phyloP scores from a whole-genome alignment of 1,140 invertebrate genomes.

The Macrostomum lignano region DNA sequence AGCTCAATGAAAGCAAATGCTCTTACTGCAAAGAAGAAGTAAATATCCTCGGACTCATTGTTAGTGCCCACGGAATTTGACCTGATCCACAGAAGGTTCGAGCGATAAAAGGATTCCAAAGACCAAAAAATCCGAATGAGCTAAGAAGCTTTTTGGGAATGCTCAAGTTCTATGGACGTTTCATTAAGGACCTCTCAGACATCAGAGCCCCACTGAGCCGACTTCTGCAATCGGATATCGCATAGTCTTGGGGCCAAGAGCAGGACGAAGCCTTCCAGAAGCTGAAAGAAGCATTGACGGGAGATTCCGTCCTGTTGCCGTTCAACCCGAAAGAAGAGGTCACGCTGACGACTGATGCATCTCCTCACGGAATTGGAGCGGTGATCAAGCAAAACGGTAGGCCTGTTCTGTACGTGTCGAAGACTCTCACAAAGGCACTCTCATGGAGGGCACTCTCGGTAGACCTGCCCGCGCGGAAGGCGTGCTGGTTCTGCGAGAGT shows the following conservation, averaged over 20 bases:
- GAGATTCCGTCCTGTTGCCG: neutral
- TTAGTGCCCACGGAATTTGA: constrained; percentile 9
- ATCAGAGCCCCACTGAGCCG: constrained; percentile 4
- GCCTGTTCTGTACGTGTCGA: constrained; percentile 10
- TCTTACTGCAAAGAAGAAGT: constrained; percentile 8
- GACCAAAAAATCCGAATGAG: constrained; percentile 9
- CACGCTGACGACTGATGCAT: constrained; percentile 9
- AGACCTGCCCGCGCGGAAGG: too few relatives aligned
- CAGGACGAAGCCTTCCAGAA: constrained; percentile 2
- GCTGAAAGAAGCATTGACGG: neutral
- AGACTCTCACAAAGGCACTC: constrained; percentile 9
- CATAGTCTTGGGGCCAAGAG: constrained; percentile 6
- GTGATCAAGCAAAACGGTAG: constrained; percentile 10
- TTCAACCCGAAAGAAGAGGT: neutral
- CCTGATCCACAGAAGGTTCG: constrained; percentile 10
- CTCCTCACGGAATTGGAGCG: constrained; percentile 9
- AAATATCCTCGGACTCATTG: constrained; percentile 10
- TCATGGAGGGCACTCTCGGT: too few relatives aligned
- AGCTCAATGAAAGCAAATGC: constrained; percentile 11
- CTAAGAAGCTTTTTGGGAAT: constrained; percentile 11
- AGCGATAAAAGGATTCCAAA: constrained; percentile 10
- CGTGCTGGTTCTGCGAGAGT: constrained; percentile 20
- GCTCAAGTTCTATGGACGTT: constrained; percentile 6
- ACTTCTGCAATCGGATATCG: constrained; percentile 6
- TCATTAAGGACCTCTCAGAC: constrained; percentile 5